Conservation (phyloP, 2,888 invertebrate species). For the Meteorus cinctellus region DNA sequence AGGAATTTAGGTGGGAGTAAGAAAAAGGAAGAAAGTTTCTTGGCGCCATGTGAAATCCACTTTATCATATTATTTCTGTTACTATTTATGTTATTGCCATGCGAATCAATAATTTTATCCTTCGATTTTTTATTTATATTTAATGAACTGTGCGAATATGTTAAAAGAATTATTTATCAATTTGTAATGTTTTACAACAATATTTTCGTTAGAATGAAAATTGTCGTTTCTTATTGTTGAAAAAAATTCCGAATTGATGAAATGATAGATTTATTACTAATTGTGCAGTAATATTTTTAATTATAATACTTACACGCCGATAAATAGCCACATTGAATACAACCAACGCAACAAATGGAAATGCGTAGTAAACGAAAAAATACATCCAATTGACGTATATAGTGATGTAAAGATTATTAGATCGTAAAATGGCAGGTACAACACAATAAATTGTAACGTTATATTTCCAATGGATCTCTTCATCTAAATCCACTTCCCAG, state of each 20-base stretch:
- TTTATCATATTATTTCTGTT: too few relatives aligned
- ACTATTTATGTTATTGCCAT: neutral
- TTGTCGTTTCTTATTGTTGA: neutral
- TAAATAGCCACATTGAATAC: constrained; percentile 94
- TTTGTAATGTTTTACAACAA: neutral
- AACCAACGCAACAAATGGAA: constrained; percentile 92
- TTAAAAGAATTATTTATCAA: neutral
- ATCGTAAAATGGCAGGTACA: constrained; percentile 80
- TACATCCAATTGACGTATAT: constrained; percentile 97
- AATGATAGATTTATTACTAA: neutral
- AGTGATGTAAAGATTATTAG: constrained; percentile 83
- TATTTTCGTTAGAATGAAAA: neutral
- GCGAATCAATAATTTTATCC: neutral
- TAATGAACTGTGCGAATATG: neutral
- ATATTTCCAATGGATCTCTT: constrained; percentile 71
- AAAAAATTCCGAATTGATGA: neutral
- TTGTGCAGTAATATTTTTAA: neutral
- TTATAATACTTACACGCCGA: constrained; percentile 80
- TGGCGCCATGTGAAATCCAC: neutral
- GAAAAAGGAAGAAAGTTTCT: neutral
- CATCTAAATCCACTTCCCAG: constrained; percentile 79
- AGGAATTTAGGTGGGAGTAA: neutral
- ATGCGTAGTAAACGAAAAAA: constrained; percentile 92
- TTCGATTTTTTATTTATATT: neutral
- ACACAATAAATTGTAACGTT: constrained; percentile 83